Evolutionary conservation across 2,888 invertebrate species (phyloP), one percentile per base, ranked within the genome.

Genomic region (Heteromyza rotundicornis): DNA sequence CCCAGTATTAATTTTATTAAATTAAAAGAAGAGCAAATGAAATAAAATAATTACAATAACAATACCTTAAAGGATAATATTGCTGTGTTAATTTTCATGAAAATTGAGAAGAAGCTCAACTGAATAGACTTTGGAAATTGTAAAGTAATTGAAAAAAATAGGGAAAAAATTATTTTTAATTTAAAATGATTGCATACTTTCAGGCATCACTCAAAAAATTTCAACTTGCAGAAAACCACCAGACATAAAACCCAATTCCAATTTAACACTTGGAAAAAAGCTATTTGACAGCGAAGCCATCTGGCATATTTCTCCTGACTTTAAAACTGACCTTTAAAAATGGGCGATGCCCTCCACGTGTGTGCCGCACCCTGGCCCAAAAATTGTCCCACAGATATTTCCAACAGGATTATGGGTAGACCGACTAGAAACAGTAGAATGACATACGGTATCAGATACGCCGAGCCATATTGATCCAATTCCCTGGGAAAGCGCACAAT

Each of bases 401-500:
- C 83, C 67, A 84, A 74, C 68, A 84, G 71, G 55, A 82, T 78
- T 68, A 82, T 78, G 67, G 83, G 83, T 64, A 84, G 73, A 52
- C 83, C 84, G 80, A 84, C 82, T 79, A 84, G 79, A 77, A 83
- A 77, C 63, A 84, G 75, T 68, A 84, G 69, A 62, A 79, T 70
- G 59, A 82, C 69, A 70, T 84, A 84, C 69, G 84, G 82, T 69
- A 84, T 68, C 65, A 84, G 70, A 74, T 80, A 84, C 61, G 81
- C 81, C 54, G 79, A 77, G 27, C 84, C 84, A 68, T 83, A 77
- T 69, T 69, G 76, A 68, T 84, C 82, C 72, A 84, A 69, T 76
- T 84, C 83, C 54, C 84, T 75, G 64, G 84, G 84, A 73, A 83
- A 84, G 64, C 84, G 82, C 62, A 84, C 82, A 64, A 84, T 76